Percentiles rank a stretch among this genome's conserved stretches.
Conservation (phyloP, 1,140 invertebrate genomes). For the Drosophila santomea region DNA sequence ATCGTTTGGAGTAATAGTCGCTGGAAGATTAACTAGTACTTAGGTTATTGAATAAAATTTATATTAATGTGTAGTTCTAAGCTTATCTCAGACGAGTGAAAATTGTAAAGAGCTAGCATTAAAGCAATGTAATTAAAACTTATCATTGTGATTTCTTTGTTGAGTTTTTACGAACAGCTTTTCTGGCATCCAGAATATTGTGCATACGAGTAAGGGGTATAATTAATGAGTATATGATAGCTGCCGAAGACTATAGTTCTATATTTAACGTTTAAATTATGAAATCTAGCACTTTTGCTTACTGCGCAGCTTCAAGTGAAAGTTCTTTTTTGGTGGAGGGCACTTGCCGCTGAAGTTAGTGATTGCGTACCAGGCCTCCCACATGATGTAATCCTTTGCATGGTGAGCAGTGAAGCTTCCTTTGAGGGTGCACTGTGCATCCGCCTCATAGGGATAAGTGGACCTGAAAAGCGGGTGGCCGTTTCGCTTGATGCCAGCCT, state of each 20-base stretch:
- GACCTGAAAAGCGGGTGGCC: conserved; percentile 74
- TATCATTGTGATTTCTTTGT: neutral
- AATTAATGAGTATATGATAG: no score
- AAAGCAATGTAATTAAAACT: neutral
- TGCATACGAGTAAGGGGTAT: neutral
- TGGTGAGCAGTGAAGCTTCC: conserved; percentile 72
- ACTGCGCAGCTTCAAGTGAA: neutral
- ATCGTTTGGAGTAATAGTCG: neutral
- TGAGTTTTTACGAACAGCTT: neutral
- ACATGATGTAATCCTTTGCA: conserved; percentile 59
- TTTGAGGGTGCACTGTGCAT: conserved; percentile 58
- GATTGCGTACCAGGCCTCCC: conserved; percentile 66
- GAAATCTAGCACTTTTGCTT: neutral
- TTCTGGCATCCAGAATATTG: conserved; percentile 58
- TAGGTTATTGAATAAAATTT: conserved; percentile 16
- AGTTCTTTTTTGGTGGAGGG: conserved; percentile 37
- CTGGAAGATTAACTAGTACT: neutral
- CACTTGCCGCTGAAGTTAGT: conserved; percentile 67
- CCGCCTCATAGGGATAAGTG: conserved; percentile 18
- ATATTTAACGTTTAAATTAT: no score
- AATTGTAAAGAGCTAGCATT: conserved; percentile 8
- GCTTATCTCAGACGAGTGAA: conserved; percentile 18
- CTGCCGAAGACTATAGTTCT: no score
- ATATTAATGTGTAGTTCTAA: conserved; percentile 30
- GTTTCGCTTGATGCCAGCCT: conserved; percentile 48